Percentiles rank a stretch among this genome's conserved stretches.
These are phyloP conservation scores for Spinibarbus caldwelli DNA, from an alignment of 2,797 vertebrate genomes.

Conservation along the genomic window DNA sequence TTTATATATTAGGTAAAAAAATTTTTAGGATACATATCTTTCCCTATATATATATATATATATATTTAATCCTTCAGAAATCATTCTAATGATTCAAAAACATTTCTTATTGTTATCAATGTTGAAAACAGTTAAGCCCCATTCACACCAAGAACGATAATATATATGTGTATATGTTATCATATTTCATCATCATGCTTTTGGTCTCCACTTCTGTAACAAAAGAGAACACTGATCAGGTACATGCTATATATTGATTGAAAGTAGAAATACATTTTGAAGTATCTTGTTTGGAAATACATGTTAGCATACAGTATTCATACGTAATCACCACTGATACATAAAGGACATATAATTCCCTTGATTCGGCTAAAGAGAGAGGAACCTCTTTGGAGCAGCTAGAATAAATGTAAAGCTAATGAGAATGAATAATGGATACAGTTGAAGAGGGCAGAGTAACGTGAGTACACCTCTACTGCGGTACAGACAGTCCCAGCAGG, in stretches of 20 bases:
- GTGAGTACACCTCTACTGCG: constrained; percentile 14
- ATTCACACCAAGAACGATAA: too few species aligned
- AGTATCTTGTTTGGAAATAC: constrained; percentile 5
- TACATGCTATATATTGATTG: neutral
- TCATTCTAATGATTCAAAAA: neutral
- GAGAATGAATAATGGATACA: constrained; percentile 55
- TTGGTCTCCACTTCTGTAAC: constrained; percentile 13
- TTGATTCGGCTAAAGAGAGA: constrained; percentile 44
- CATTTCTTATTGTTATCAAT: neutral
- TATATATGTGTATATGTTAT: too few species aligned
- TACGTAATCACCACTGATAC: constrained; percentile 37
- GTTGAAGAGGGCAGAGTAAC: constrained; percentile 21
- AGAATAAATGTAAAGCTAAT: constrained; percentile 56
- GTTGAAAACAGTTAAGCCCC: neutral
- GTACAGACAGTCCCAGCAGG: constrained; percentile 32
- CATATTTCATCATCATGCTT: constrained; percentile 26
- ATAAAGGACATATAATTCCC: constrained; percentile 37
- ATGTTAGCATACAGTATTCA: constrained; percentile 38
- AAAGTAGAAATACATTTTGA: constrained; percentile 40
- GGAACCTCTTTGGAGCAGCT: constrained; percentile 14
- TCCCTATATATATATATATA: too few species aligned
- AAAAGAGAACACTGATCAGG: neutral
- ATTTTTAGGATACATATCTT: too few species aligned
- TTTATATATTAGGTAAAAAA: too few species aligned
- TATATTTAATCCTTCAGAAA: neutral